phyloP scores from a whole-genome alignment of 64 coral and sea anemone genomes.

The Acropora tenuis region DNA sequence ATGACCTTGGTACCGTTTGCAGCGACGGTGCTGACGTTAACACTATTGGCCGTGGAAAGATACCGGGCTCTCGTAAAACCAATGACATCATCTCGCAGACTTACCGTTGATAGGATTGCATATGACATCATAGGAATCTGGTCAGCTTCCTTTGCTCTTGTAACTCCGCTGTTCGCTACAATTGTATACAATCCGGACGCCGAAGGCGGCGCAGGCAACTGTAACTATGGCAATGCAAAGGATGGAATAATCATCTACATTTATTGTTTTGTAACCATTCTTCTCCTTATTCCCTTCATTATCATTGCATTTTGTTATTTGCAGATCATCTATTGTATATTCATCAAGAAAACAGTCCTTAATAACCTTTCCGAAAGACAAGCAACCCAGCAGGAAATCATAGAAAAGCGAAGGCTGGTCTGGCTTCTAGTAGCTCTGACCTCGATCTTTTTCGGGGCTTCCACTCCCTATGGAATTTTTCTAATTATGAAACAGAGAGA shows the following conservation, averaged over 20 bases:
- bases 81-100: slow-evolving; percentile 31
- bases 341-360: slow-evolving; percentile 78
- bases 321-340: slow-evolving; percentile 63
- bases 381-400: slow-evolving; percentile 36
- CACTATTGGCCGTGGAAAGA: slow-evolving; percentile 70
- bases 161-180: slow-evolving; percentile 59
- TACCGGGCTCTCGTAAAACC: slow-evolving; percentile 77
- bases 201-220: not conserved
- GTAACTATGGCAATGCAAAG: not conserved
- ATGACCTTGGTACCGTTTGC: slow-evolving; percentile 46
- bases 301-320: slow-evolving; percentile 73
- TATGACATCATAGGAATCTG: slow-evolving; percentile 66
- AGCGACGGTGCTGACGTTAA: slow-evolving; percentile 59
- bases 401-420: slow-evolving; percentile 68
- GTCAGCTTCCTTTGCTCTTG: slow-evolving; percentile 44
- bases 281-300: slow-evolving; percentile 56
- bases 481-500: slow-evolving; percentile 48
- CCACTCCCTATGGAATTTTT: slow-evolving; percentile 65
- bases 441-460: slow-evolving; percentile 73
- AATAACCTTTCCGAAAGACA: slow-evolving; percentile 28
- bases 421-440: slow-evolving; percentile 63
- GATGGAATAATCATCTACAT: slow-evolving; percentile 42
- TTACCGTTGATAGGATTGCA: slow-evolving; percentile 52
- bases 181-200: not conserved
- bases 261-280: slow-evolving; percentile 42